Evolutionary conservation across 2,113 vertebrate genomes (phyloP).

Genomic region (Hydrolagus affinis): DNA sequence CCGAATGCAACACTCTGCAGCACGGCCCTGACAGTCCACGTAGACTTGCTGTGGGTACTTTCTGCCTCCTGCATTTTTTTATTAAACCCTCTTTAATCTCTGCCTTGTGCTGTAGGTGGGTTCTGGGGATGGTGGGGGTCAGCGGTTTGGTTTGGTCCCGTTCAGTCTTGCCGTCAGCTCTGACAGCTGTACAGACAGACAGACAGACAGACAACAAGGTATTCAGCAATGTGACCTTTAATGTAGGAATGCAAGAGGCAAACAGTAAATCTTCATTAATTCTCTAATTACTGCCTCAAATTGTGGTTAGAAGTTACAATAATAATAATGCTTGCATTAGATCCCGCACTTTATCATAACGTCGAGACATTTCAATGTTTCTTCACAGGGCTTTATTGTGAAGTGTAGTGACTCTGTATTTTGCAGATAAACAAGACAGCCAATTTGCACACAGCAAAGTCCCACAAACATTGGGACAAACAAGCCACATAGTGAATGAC

Average conservation of each 20-base stretch:
- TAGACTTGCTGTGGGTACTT: neutral
- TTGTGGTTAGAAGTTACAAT: neutral
- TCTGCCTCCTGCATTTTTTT: neutral
- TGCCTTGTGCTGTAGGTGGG: neutral
- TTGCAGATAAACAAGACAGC: too few relatives aligned
- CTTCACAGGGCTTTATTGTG: too few relatives aligned
- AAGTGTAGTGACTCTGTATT: too few relatives aligned
- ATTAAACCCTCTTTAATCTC: conserved; percentile 10
- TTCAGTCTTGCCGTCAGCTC: neutral
- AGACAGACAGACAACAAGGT: too few relatives aligned
- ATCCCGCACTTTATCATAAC: too few relatives aligned
- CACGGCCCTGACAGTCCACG: neutral
- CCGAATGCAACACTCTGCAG: neutral
- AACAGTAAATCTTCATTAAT: too few relatives aligned
- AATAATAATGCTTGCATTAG: neutral
- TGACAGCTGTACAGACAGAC: neutral
- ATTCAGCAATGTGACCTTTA: neutral
- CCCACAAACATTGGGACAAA: too few relatives aligned
- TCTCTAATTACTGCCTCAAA: neutral
- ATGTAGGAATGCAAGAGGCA: neutral
- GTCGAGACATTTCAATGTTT: too few relatives aligned
- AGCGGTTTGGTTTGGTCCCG: conserved; percentile 10
- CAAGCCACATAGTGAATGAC: too few relatives aligned
- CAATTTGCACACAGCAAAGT: too few relatives aligned
- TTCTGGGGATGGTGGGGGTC: conserved; percentile 1